phyloP scores from a whole-genome alignment of 2,888 invertebrate genomes.

The Uropetala carovei region DNA sequence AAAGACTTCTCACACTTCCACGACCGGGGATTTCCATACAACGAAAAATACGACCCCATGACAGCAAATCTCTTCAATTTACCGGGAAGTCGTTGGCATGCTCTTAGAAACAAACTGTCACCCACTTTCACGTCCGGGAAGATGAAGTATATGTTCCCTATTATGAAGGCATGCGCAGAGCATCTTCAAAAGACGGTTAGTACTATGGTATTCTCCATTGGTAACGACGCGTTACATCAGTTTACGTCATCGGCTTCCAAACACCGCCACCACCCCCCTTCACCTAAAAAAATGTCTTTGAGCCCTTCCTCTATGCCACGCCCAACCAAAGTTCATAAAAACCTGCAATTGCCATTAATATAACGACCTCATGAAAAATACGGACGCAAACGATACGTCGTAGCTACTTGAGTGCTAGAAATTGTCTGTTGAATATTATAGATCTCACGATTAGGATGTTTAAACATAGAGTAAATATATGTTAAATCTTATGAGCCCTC shows the following conservation, averaged over 20 bases:
- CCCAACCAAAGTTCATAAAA: not conserved
- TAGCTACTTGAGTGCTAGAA: no score
- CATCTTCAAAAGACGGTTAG: slow-evolving; percentile 45
- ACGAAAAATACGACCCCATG: slow-evolving; percentile 66
- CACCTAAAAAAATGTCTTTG: no score
- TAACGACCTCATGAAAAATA: not conserved
- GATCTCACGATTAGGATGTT: no score
- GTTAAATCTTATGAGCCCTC: not conserved
- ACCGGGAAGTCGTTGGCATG: slow-evolving; percentile 65
- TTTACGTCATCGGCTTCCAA: no score
- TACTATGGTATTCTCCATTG: not conserved
- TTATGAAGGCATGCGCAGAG: slow-evolving; percentile 66
- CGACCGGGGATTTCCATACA: slow-evolving; percentile 56
- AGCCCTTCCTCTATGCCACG: no score
- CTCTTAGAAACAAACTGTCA: slow-evolving; percentile 66
- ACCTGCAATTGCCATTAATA: not conserved
- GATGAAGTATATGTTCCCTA: slow-evolving; percentile 67
- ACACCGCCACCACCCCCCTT: no score
- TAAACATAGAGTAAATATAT: no score
- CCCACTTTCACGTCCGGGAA: slow-evolving; percentile 68
- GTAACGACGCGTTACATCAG: not conserved
- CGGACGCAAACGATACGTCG: no score
- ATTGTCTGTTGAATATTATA: no score
- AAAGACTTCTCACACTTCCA: slow-evolving; percentile 66
- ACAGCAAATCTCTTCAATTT: slow-evolving; percentile 66